A percentile compares a stretch with the other conserved stretches of the same genome.
Evolutionary conservation across 2,797 vertebrate genomes (phyloP).

Genomic region (Phoxinus dragarum): DNA sequence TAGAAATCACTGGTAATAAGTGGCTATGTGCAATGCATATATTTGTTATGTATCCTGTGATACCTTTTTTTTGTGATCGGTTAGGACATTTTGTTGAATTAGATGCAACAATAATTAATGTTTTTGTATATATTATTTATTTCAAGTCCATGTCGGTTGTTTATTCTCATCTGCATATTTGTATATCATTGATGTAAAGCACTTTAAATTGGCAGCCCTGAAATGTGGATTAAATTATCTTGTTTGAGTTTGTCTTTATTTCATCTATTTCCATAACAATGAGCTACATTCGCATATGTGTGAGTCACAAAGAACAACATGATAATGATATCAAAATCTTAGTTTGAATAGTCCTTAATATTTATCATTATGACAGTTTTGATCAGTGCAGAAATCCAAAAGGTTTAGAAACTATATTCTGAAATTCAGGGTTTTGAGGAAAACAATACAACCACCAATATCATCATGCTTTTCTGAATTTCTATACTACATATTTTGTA

Average conservation of each 20-base stretch:
- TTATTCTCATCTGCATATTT: conserved; percentile 72
- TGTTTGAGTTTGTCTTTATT: conserved; percentile 57
- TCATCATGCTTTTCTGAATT: not conserved
- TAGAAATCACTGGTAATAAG: conserved; percentile 79
- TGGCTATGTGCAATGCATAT: conserved; percentile 96
- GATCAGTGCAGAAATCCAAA: not conserved
- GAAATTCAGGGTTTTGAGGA: not conserved
- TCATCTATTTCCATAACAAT: conserved; percentile 37
- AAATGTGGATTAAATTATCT: conserved; percentile 72
- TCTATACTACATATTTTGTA: not conserved
- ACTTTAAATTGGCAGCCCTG: conserved; percentile 87
- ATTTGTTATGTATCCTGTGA: conserved; percentile 83
- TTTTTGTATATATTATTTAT: conserved; percentile 73
- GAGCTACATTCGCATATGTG: not conserved
- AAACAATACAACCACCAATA: not conserved
- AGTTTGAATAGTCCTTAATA: not conserved
- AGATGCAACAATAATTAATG: conserved; percentile 65
- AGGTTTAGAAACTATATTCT: not conserved
- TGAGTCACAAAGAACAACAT: conserved; percentile 22
- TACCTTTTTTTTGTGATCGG: conserved; percentile 75
- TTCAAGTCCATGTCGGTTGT: conserved; percentile 69
- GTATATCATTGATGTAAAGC: conserved; percentile 85
- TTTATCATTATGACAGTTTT: not conserved
- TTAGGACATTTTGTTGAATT: conserved; percentile 74
- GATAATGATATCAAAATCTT: conserved; percentile 5